phyloP scores from a whole-genome alignment of 1,140 invertebrate genomes.

The Ceratina australensis region DNA sequence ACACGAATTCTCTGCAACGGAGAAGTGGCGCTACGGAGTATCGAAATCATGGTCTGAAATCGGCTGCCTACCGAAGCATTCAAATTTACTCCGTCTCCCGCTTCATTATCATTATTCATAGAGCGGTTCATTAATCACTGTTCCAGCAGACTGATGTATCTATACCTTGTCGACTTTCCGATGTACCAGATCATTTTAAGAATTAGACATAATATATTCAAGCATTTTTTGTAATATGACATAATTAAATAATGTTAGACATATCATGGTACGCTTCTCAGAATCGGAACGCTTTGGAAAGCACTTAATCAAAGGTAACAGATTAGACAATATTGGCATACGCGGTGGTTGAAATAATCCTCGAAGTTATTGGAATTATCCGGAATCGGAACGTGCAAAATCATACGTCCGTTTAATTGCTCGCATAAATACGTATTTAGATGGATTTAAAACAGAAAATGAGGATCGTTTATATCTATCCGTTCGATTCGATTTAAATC shows the following conservation, averaged over 20 bases:
- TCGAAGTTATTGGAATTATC: constrained; percentile 11
- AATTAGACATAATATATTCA: too few species aligned
- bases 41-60: constrained; percentile 23
- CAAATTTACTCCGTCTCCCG: constrained; percentile 11
- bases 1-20: constrained; percentile 31
- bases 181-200: too few species aligned
- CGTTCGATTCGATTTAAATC: background rate
- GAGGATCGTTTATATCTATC: background rate
- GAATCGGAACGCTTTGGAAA: too few species aligned
- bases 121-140: too few species aligned
- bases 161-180: background rate
- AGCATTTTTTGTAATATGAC: too few species aligned
- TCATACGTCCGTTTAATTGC: constrained; percentile 1
- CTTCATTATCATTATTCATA: background rate
- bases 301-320: too few species aligned
- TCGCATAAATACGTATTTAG: background rate
- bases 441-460: background rate
- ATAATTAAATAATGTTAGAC: too few species aligned
- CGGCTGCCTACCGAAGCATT: constrained; percentile 50
- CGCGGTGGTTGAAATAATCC: background rate
- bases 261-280: too few species aligned
- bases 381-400: background rate
- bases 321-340: too few species aligned
- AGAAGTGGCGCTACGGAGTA: background rate
- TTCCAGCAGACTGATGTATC: background rate